phyloP scores from a whole-genome alignment of 2,888 invertebrate species.

The Melolontha melolontha region DNA sequence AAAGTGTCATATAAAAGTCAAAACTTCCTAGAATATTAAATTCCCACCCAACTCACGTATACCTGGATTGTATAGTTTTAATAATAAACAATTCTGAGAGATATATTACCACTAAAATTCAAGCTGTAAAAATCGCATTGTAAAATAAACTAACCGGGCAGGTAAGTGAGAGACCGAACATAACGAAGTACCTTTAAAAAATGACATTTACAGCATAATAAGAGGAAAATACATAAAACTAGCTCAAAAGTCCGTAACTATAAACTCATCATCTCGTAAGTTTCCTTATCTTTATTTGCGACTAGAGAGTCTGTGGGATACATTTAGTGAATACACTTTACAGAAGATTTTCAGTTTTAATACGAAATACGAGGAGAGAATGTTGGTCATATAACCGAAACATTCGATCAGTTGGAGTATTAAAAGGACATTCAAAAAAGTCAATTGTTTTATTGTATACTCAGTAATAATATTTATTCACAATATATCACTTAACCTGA shows the following conservation, averaged over 20 bases:
- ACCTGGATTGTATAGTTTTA: neutral
- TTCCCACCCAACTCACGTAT: too few species aligned
- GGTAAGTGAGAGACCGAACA: neutral
- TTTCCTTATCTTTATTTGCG: slow-evolving; percentile 21
- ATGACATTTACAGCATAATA: slow-evolving; percentile 27
- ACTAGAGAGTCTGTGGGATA: neutral
- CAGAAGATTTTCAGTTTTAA: too few species aligned
- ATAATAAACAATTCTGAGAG: slow-evolving; percentile 24
- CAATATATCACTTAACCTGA: too few species aligned
- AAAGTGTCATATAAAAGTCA: too few species aligned
- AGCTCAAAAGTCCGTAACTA: neutral
- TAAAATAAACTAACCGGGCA: neutral
- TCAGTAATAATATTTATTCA: too few species aligned
- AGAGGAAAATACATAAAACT: slow-evolving; percentile 12
- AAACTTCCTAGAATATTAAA: too few species aligned
- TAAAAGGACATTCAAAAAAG: too few species aligned
- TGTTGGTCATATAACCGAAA: too few species aligned
- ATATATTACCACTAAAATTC: slow-evolving; percentile 26
- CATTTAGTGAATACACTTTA: too few species aligned
- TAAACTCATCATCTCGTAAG: slow-evolving; percentile 18
- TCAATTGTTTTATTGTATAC: too few species aligned
- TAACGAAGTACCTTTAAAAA: slow-evolving; percentile 6
- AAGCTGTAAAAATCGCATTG: slow-evolving; percentile 7
- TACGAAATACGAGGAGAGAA: too few species aligned
- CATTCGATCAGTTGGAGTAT: too few species aligned